Conservation (phyloP, 2,113 vertebrate species). For the Eleginops maclovinus region DNA sequence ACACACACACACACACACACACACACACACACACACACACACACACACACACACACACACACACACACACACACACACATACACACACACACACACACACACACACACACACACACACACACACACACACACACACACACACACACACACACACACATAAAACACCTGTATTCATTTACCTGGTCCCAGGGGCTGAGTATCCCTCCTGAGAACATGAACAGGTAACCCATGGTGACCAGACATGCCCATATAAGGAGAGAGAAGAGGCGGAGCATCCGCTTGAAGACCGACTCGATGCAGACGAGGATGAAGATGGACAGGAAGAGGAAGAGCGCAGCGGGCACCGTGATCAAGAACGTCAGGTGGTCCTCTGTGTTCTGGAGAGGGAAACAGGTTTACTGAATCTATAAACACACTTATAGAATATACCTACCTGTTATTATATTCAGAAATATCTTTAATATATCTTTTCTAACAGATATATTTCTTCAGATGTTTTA, state of each 20-base stretch:
- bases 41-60: not conserved
- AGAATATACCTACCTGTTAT: too few species aligned
- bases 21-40: not conserved
- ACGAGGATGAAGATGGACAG: conserved; percentile 97
- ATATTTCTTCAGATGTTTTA: too few species aligned
- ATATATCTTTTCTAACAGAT: too few species aligned
- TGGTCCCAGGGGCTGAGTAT: conserved; percentile 98
- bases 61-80: not conserved
- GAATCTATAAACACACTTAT: not conserved
- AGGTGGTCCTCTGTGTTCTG: conserved; percentile 94
- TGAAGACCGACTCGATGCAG: conserved; percentile 95
- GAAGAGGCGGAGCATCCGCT: conserved; percentile 94
- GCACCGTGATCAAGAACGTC: conserved; percentile 96
- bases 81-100: not conserved
- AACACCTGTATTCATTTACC: conserved; percentile 80
- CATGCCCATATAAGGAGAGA: conserved; percentile 96
- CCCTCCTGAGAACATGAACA: conserved; percentile 98
- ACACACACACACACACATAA: not conserved
- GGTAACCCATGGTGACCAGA: conserved; percentile 97
- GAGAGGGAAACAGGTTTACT: conserved; percentile 60
- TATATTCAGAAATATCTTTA: not conserved
- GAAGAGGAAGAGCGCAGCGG: conserved; percentile 95
- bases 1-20: not conserved
- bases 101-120: too few species aligned
- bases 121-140: not conserved